Evolutionary conservation across 2,797 vertebrate genomes (phyloP).

Genomic region (Fistularia tabacaria): DNA sequence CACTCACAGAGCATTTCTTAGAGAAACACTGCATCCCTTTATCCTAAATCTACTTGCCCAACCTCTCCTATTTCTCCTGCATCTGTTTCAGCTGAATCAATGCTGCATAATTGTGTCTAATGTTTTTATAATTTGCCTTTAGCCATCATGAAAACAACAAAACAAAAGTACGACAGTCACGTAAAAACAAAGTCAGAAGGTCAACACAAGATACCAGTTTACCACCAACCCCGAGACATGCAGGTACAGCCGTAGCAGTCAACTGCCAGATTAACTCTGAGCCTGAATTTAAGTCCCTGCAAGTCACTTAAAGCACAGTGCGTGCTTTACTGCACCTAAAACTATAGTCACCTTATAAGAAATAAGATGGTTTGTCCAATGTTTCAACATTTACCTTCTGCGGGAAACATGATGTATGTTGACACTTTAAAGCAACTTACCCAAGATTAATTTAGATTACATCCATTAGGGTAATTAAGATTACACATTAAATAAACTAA

Average conservation of each 20-base stretch:
- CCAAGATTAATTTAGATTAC: too few relatives aligned
- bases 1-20: constrained; percentile 30
- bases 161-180: constrained; percentile 15
- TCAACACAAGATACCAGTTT: constrained; percentile 39
- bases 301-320: neutral
- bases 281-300: constrained; percentile 1
- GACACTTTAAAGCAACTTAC: too few relatives aligned
- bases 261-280: constrained; percentile 13
- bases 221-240: neutral
- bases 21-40: constrained; percentile 38
- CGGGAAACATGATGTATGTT: too few relatives aligned
- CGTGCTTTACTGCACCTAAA: neutral
- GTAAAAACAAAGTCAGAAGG: constrained; percentile 41
- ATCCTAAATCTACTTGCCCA: constrained; percentile 11
- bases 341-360: too few relatives aligned
- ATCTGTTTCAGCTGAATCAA: neutral
- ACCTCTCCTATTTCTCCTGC: neutral
- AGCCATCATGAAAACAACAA: constrained; percentile 5
- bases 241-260: constrained; percentile 14
- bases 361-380: too few relatives aligned
- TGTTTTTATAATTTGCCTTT: constrained; percentile 20
- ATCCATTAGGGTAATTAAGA: too few relatives aligned
- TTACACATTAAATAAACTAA: too few relatives aligned
- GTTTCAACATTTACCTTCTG: too few relatives aligned
- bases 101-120: constrained; percentile 6